A percentile compares a stretch with the other conserved stretches of the same genome.
phyloP scores from a whole-genome alignment of 2,113 vertebrate genomes.

The Sus scrofa region DNA sequence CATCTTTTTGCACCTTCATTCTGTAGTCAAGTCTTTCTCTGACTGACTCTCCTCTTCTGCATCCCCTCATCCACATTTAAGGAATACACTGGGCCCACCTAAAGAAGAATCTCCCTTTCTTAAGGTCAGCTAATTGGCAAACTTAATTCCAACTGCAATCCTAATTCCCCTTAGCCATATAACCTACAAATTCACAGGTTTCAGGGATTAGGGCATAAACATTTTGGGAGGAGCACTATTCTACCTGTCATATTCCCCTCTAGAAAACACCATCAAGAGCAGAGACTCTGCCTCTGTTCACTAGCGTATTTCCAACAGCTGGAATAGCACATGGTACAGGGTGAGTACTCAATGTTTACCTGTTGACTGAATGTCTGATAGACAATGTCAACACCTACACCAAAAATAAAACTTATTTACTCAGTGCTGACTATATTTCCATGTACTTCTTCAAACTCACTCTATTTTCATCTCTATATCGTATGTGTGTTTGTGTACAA shows the following conservation, averaged over 20 bases:
- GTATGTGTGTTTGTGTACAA: not conserved
- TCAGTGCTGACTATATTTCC: not conserved
- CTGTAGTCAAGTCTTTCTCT: not conserved
- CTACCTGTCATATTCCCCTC: not conserved
- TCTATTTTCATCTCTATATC: not conserved
- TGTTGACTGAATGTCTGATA: not conserved
- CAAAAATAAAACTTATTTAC: not conserved
- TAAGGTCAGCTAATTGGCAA: not conserved
- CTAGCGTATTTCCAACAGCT: not conserved
- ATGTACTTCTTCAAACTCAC: not conserved
- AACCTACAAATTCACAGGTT: not conserved
- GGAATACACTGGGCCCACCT: not conserved
- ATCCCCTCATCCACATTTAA: not conserved
- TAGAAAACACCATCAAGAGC: not conserved
- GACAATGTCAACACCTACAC: not conserved
- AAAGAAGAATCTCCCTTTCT: not conserved
- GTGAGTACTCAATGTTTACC: not conserved
- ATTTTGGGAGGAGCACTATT: not conserved
- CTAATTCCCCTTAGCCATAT: not conserved
- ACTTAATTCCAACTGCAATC: not conserved
- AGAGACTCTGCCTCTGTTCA: not conserved
- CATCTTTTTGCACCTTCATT: not conserved
- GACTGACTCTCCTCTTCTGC: not conserved
- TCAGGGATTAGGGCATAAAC: not conserved
- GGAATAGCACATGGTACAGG: not conserved